These are phyloP conservation scores for Bombus haemorrhoidalis DNA, from an alignment of 1,140 invertebrate species.

Conservation along the genomic window DNA sequence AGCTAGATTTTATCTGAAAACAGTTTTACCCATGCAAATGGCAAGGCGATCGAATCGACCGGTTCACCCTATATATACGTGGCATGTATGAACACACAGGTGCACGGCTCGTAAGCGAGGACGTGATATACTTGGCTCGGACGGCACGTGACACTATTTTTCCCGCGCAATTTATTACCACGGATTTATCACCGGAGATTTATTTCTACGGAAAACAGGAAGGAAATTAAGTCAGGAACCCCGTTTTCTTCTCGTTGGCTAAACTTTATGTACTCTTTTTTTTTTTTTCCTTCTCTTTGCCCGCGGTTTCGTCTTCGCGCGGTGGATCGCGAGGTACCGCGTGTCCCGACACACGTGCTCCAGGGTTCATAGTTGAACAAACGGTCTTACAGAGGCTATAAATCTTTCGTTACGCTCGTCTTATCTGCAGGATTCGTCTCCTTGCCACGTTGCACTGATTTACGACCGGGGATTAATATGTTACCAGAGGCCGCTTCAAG, in stretches of 20 bases:
- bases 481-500: not conserved
- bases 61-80: not conserved
- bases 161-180: conserved; percentile 48
- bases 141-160: conserved; percentile 48
- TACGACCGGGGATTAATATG: not conserved
- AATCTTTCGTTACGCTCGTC: conserved; percentile 5
- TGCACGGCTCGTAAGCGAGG: conserved; percentile 24
- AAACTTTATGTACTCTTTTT: not conserved
- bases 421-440: not conserved
- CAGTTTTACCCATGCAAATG: conserved; percentile 33
- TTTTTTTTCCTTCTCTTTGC: not conserved
- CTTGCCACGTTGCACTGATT: not conserved
- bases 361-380: not conserved
- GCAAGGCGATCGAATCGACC: conserved; percentile 28
- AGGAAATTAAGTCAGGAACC: conserved; percentile 54
- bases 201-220: conserved; percentile 39
- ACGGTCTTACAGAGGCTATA: not conserved
- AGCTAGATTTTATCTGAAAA: conserved; percentile 37
- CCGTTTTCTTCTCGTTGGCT: conserved; percentile 10
- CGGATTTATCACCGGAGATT: conserved; percentile 57
- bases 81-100: conserved; percentile 29
- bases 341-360: no score
- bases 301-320: not conserved
- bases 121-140: conserved; percentile 37
- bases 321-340: not conserved